Evolutionary conservation across 2,113 vertebrate species (phyloP), one percentile per base, ranked within the genome.

Genomic region (Meles meles): DNA sequence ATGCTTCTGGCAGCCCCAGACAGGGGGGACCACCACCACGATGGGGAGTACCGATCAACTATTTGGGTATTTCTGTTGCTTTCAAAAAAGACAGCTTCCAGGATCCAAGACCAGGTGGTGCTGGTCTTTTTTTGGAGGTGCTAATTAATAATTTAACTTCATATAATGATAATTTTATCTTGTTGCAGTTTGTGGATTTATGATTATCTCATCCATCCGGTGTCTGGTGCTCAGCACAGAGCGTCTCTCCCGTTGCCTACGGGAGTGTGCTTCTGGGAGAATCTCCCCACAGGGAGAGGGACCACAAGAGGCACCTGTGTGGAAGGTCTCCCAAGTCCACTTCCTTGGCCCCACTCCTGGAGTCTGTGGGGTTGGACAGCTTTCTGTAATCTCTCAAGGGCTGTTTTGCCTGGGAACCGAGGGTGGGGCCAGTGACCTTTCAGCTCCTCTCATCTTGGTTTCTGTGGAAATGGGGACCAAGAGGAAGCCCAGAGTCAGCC

Each of bases 131-230:
- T 97, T 97, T 97, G 92, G 97, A 98, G 97, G 96, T 96, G 84
- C 97, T 98, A 98, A 98, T 98, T 98, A 98, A 98, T 98, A 98
- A 98, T 98, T 98, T 97, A 98, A 96, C 96, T 98, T 95, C 92
- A 96, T 90, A 90, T 96, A 97, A 98, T 96, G 96, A 98, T 98
- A 97, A 98, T 98, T 97, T 96, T 98, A 97, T 98, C 97, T 98
- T 87, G 85, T 97, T 98, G 96, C 94, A 59, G 88, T 95, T 97
- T 97, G 90, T 96, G 94, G 93, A 93, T 97, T 95, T 97, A 85
- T 98, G 97, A 98, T 97, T 95, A 97, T 92, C 95, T 96, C 98
- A 97, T 95, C 96, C 95, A 97, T 95, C 97, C 97, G 29, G 94
- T 85, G 90, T 55, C n/a, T 89, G 77, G 90, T 82, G 76, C 92